Evolutionary conservation across 2,113 vertebrate species (phyloP).

Genomic region (Eptatretus burgeri): DNA sequence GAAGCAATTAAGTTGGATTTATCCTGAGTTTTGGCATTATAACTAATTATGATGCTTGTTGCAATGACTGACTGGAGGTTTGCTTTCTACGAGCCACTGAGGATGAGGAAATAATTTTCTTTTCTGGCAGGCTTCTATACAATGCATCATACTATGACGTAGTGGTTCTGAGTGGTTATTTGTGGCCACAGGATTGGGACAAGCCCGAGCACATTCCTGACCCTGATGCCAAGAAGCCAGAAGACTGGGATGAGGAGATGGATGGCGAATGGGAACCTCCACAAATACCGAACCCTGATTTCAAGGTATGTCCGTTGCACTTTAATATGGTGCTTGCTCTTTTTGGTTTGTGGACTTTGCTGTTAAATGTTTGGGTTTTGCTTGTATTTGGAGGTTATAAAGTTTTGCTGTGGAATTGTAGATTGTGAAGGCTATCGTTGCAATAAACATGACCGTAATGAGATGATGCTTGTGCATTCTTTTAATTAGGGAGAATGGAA

Average conservation of each 20-base stretch:
- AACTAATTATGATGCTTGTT: no score
- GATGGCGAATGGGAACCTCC: constrained; percentile 43
- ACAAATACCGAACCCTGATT: constrained; percentile 31
- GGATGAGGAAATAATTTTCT: no score
- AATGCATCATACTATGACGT: no score
- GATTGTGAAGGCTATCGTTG: neutral
- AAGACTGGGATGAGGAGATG: constrained; percentile 40
- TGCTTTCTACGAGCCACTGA: no score
- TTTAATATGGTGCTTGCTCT: neutral
- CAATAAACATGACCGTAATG: neutral
- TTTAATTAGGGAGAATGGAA: constrained; percentile 26
- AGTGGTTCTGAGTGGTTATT: neutral
- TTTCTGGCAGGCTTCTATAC: no score
- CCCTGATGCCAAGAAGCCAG: constrained; percentile 37
- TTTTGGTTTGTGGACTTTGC: neutral
- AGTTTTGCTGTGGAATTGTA: neutral
- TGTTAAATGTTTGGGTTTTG: constrained; percentile 7
- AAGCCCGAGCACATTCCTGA: constrained; percentile 37
- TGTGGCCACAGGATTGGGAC: constrained; percentile 28
- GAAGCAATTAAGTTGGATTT: no score
- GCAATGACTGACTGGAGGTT: no score
- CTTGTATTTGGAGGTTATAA: constrained; percentile 10
- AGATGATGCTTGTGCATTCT: neutral
- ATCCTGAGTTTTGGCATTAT: no score
- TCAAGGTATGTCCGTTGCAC: constrained; percentile 20